Base-by-base conservation (phyloP, 2,888 invertebrate genomes). In the Liodrosophila aerea region DNA sequence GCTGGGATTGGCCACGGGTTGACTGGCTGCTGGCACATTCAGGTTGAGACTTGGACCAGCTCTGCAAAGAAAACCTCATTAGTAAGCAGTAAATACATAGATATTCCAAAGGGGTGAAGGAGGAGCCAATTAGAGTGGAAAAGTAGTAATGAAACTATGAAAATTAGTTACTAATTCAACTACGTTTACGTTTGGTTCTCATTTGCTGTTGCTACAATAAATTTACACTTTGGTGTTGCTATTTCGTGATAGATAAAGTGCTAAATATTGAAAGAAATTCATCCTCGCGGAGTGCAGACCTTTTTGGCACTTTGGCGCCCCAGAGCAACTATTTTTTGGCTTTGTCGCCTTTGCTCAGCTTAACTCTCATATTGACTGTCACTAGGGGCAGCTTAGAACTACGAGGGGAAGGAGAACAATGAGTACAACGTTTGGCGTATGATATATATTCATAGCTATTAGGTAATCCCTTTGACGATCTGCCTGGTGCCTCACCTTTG, bases 301-400 rank as follows among this genome's bases (percentile, higher is more conserved):
- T 83, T 61, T 22, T 56, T 49, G 53, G 63, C 49, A 49, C 33
- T 45, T 64, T 37, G 7, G 16, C 36, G 36, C 44, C 66, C 31
- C 18, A 43, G 50, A 45, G 52, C 62, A 57, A 58, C 54, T 85
- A 77, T 56, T 82, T 78, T 44, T 82, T 74, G 75, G 62, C 82
- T 39, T 57, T 47, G 46, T 78, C 73, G 60, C 51, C 58, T 71
- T 85, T 87, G 61, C 73, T 87, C 50, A 88, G 73, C 62, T 88
- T 88, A 33, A 88, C 82, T 74, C 87, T 80, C 68, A 88, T 78
- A 86, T 87, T 88, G 59, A 88, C 83, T 57, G 87, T 88, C 73
- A 88, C 80, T 72, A 83, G 66, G 34, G 88, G 86, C 67, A 85
- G 78, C 76, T 76, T 70, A 58, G 75, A 65, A 59, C 88, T 87